Conservation (phyloP, 2,888 invertebrate species). For the Patella depressa region DNA sequence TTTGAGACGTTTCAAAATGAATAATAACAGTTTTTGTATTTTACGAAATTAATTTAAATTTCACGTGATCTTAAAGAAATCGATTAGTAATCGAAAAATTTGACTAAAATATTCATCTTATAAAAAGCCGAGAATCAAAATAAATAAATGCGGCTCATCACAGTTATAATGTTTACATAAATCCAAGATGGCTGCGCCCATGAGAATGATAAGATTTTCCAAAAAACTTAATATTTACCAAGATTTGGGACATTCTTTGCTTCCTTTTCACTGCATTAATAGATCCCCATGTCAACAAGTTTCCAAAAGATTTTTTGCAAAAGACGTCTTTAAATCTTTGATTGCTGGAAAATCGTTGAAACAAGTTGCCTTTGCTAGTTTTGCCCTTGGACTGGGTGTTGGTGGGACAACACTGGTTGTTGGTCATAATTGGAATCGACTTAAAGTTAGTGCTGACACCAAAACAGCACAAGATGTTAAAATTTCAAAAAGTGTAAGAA, state of each 20-base stretch:
- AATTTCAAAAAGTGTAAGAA: slow-evolving; percentile 24
- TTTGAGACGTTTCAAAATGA: not conserved
- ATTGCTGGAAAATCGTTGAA: not conserved
- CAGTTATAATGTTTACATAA: slow-evolving; percentile 28
- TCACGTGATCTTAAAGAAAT: too few relatives aligned
- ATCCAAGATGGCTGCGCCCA: slow-evolving; percentile 50
- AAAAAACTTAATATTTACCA: slow-evolving; percentile 33
- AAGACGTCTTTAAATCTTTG: too few relatives aligned
- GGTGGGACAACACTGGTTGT: slow-evolving; percentile 18
- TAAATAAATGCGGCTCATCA: not conserved
- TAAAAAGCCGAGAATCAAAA: too few relatives aligned
- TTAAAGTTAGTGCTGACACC: slow-evolving; percentile 20
- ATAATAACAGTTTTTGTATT: too few relatives aligned
- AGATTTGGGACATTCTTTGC: not conserved
- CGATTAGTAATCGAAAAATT: too few relatives aligned
- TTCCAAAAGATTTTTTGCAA: too few relatives aligned
- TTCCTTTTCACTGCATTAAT: too few relatives aligned
- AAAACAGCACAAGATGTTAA: slow-evolving; percentile 18
- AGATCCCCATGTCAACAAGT: too few relatives aligned
- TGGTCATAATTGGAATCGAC: slow-evolving; percentile 18
- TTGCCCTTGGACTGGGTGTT: slow-evolving; percentile 14
- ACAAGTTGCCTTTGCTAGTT: slow-evolving; percentile 17
- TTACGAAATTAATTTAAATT: too few relatives aligned
- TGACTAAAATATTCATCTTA: too few relatives aligned
- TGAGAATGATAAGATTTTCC: slow-evolving; percentile 25